Percentiles rank a stretch among this genome's conserved stretches.
phyloP scores from a whole-genome alignment of 2,888 invertebrate species.

The Candidula unifasciata region DNA sequence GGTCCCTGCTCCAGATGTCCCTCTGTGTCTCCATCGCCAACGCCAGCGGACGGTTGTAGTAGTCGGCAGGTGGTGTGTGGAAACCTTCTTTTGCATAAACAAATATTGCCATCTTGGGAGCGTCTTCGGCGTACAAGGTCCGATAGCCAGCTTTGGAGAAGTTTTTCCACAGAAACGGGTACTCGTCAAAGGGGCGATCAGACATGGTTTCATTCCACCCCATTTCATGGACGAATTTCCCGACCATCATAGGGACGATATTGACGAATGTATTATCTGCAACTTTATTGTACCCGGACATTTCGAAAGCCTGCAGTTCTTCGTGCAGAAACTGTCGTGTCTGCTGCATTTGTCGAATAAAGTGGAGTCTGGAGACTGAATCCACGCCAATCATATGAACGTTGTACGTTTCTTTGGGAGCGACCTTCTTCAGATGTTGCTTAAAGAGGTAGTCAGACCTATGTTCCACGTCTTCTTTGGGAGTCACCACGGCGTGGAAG shows the following conservation, averaged over 20 bases:
- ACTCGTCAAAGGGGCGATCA: conserved; percentile 61
- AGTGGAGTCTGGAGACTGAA: conserved; percentile 90
- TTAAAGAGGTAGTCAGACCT: conserved; percentile 49
- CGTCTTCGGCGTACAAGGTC: conserved; percentile 91
- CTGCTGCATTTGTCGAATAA: conserved; percentile 89
- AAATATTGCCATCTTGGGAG: conserved; percentile 87
- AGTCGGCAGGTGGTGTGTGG: conserved; percentile 88
- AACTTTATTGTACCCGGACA: conserved; percentile 94
- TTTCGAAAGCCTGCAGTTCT: conserved; percentile 85
- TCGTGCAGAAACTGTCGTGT: conserved; percentile 81
- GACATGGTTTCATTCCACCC: conserved; percentile 60
- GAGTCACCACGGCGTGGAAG: conserved; percentile 71
- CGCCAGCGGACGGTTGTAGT: conserved; percentile 87
- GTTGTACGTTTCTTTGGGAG: conserved; percentile 80
- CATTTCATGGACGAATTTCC: conserved; percentile 58
- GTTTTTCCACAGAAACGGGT: conserved; percentile 90
- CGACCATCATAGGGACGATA: conserved; percentile 86
- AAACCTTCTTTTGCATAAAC: conserved; percentile 88
- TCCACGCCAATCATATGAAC: conserved; percentile 90
- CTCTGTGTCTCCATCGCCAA: conserved; percentile 79
- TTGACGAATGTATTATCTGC: conserved; percentile 97
- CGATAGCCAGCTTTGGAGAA: conserved; percentile 86
- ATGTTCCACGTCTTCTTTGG: conserved; percentile 59
- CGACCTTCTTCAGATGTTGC: conserved; percentile 52
- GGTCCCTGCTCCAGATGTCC: conserved; percentile 66